Conservation (phyloP, 37 sponge, comb jelly and placozoan species). For the Aplysina aerophoba region DNA sequence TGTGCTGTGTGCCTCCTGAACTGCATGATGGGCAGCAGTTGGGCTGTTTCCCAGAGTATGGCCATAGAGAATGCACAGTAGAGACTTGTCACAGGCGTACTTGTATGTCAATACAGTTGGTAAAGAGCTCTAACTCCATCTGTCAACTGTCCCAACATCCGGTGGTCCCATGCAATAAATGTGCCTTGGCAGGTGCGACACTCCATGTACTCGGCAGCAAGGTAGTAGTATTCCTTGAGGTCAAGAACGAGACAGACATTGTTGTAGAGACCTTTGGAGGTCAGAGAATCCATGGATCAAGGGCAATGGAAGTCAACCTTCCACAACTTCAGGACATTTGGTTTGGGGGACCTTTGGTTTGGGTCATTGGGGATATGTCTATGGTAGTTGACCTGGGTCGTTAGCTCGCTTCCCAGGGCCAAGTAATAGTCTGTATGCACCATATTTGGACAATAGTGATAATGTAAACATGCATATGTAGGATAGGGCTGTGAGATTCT, state of each 20-base stretch:
- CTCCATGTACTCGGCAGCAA: conserved; percentile 34
- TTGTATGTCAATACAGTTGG: conserved; percentile 33
- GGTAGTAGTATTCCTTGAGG: conserved; percentile 42
- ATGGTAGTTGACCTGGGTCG: too few relatives aligned
- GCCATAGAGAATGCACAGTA: background rate
- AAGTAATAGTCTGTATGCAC: too few relatives aligned
- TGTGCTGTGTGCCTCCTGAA: background rate
- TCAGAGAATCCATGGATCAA: background rate
- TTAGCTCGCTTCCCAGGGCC: too few relatives aligned
- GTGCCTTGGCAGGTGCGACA: conserved; percentile 18
- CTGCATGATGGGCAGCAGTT: background rate
- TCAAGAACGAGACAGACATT: conserved; percentile 9
- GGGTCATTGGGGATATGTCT: too few relatives aligned
- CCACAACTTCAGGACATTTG: conserved; percentile 53
- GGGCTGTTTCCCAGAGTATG: conserved; percentile 24
- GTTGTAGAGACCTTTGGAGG: conserved; percentile 40
- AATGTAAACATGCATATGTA: too few relatives aligned
- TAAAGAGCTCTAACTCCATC: conserved; percentile 21
- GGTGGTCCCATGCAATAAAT: conserved; percentile 34
- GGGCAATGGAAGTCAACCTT: conserved; percentile 34
- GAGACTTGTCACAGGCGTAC: conserved; percentile 26
- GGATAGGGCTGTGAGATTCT: too few relatives aligned
- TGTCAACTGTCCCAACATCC: conserved; percentile 35
- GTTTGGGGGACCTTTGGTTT: too few relatives aligned
- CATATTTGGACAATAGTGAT: too few relatives aligned